Conservation (phyloP, 2,797 vertebrate species). For the Propithecus perrieri region DNA sequence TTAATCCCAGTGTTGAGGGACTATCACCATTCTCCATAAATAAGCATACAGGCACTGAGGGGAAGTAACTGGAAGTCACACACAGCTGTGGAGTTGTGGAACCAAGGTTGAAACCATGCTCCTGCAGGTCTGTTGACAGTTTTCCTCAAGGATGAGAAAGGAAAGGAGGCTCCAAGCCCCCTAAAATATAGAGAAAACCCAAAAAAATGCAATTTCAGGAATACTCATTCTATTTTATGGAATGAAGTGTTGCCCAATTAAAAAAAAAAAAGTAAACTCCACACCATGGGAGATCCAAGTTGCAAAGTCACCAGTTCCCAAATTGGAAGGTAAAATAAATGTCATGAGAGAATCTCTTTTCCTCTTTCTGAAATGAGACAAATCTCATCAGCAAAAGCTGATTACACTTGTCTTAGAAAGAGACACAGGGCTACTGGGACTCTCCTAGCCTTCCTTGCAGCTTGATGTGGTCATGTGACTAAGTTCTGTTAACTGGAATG, state of each 20-base stretch:
- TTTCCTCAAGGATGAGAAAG: background rate
- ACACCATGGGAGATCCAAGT: background rate
- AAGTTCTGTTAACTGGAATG: background rate
- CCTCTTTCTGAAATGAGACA: background rate
- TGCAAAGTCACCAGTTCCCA: background rate
- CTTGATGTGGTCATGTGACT: background rate
- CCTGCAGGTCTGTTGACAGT: background rate
- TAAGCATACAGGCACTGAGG: background rate
- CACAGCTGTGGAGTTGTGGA: background rate
- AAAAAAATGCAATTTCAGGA: background rate
- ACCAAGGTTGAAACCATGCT: background rate
- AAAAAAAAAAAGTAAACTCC: background rate
- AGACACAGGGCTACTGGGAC: background rate
- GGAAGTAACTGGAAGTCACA: background rate
- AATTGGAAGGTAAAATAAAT: background rate
- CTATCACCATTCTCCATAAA: background rate
- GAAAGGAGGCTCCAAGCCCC: background rate
- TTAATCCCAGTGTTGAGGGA: background rate
- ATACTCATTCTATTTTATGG: background rate
- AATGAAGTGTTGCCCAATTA: background rate
- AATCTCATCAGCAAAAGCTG: background rate
- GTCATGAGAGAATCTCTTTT: background rate
- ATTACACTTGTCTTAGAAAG: background rate
- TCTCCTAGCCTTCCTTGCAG: background rate
- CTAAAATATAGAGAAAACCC: background rate